A percentile compares a stretch with the other conserved stretches of the same genome.
Conservation (phyloP, 2,797 vertebrate species). For the Phaenicophaeus curvirostris region DNA sequence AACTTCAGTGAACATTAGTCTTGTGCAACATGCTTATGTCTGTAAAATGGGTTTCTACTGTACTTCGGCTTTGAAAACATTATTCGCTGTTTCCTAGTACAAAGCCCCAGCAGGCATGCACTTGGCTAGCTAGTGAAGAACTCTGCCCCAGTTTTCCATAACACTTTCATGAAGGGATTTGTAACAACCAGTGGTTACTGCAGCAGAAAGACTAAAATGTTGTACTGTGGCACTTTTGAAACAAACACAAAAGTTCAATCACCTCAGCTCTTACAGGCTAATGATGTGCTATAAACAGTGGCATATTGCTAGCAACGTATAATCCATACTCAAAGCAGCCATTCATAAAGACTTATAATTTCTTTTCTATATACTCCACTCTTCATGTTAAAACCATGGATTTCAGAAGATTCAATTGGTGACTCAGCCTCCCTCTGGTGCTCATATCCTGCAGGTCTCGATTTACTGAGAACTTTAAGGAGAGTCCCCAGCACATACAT, state of each 20-base stretch:
- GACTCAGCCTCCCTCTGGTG: background rate
- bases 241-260: constrained; percentile 71
- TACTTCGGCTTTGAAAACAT: constrained; percentile 63
- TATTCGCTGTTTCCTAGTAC: constrained; percentile 62
- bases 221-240: constrained; percentile 62
- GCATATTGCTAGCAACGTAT: constrained; percentile 57
- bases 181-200: constrained; percentile 72
- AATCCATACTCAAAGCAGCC: constrained; percentile 55
- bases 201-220: constrained; percentile 62
- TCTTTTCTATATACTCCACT: background rate
- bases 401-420: background rate
- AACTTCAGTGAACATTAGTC: constrained; percentile 15
- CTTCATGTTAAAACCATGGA: background rate
- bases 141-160: constrained; percentile 77
- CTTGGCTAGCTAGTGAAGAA: constrained; percentile 74
- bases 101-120: constrained; percentile 75
- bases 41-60: constrained; percentile 58
- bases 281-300: constrained; percentile 59
- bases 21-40: constrained; percentile 34
- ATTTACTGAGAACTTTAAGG: background rate
- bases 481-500: background rate
- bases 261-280: constrained; percentile 54
- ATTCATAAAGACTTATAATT: constrained; percentile 33
- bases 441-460: background rate
- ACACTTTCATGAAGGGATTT: constrained; percentile 77